Evolutionary conservation across 2,113 vertebrate species (phyloP).

Genomic region (Natator depressus): DNA sequence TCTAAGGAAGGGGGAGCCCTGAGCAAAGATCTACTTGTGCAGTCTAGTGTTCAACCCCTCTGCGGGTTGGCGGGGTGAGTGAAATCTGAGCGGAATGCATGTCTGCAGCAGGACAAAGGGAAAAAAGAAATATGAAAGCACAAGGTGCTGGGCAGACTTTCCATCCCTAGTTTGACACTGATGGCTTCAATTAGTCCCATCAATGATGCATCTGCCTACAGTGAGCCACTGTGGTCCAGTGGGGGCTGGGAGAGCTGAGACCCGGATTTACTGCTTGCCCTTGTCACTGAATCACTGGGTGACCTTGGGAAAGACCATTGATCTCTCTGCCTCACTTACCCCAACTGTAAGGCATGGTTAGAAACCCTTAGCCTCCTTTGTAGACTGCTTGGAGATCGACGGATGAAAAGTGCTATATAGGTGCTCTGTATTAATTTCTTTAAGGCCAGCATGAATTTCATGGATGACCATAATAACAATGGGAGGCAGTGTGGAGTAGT

Average conservation of each 20-base stretch:
- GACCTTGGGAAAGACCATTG: background rate
- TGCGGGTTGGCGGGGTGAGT: background rate
- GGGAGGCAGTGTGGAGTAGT: background rate
- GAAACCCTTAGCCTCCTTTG: no score
- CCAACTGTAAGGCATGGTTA: background rate
- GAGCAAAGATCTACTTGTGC: fast-evolving
- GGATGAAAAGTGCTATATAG: background rate
- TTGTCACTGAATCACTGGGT: background rate
- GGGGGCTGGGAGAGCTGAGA: background rate
- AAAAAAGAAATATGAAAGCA: background rate
- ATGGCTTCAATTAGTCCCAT: fast-evolving
- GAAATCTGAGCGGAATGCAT: background rate
- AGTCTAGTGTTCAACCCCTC: fast-evolving
- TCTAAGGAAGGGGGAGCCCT: fast-evolving
- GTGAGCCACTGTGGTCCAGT: background rate
- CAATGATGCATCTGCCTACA: background rate
- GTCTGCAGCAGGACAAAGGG: fast-evolving
- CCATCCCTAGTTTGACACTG: fast-evolving
- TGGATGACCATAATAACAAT: background rate
- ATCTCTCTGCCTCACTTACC: background rate
- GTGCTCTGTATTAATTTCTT: background rate
- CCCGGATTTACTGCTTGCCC: background rate
- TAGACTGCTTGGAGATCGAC: no score
- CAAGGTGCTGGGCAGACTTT: fast-evolving
- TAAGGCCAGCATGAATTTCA: background rate